phyloP scores from a whole-genome alignment of 2,797 vertebrate species.

The Pangasius djambal region DNA sequence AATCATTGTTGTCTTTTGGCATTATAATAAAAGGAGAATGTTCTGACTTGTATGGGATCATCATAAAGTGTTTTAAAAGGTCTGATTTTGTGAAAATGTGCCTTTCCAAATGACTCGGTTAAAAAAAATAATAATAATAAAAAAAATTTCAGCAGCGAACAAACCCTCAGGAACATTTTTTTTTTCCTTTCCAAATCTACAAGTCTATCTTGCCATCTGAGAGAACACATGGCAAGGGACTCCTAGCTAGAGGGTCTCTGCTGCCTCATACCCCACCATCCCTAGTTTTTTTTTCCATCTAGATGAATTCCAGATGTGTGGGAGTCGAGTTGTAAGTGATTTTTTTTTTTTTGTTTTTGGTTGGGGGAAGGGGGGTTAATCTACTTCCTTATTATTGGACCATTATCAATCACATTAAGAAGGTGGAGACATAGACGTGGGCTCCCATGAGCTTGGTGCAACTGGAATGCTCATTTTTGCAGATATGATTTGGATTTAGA shows the following conservation, averaged over 20 bases:
- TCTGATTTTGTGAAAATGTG: slow-evolving; percentile 41
- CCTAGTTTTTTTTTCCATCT: neutral
- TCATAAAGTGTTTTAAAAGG: slow-evolving; percentile 40
- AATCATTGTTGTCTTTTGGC: slow-evolving; percentile 47
- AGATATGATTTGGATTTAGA: slow-evolving; percentile 39
- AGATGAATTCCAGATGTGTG: slow-evolving; percentile 89
- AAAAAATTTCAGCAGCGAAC: slow-evolving; percentile 69
- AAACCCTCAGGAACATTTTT: slow-evolving; percentile 71
- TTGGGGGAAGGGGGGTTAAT: slow-evolving; percentile 39
- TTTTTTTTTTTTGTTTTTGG: slow-evolving; percentile 55
- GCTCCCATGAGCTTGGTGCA: slow-evolving; percentile 26
- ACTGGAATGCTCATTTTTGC: slow-evolving; percentile 41
- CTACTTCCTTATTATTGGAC: slow-evolving; percentile 50
- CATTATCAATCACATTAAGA: slow-evolving; percentile 54
- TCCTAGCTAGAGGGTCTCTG: slow-evolving; percentile 69
- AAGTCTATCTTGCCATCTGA: slow-evolving; percentile 76
- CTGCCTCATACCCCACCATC: slow-evolving; percentile 65
- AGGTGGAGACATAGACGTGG: slow-evolving; percentile 26
- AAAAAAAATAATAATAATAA: slow-evolving; percentile 39
- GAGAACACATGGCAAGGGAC: slow-evolving; percentile 73
- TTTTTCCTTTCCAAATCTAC: slow-evolving; percentile 56
- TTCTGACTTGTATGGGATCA: slow-evolving; percentile 19
- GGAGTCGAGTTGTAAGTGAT: slow-evolving; percentile 68
- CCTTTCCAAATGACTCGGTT: slow-evolving; percentile 47
- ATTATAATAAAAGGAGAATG: slow-evolving; percentile 27